These are phyloP conservation scores for Eustalomyia histrio DNA, from an alignment of 2,888 invertebrate species.

Conservation along the genomic window DNA sequence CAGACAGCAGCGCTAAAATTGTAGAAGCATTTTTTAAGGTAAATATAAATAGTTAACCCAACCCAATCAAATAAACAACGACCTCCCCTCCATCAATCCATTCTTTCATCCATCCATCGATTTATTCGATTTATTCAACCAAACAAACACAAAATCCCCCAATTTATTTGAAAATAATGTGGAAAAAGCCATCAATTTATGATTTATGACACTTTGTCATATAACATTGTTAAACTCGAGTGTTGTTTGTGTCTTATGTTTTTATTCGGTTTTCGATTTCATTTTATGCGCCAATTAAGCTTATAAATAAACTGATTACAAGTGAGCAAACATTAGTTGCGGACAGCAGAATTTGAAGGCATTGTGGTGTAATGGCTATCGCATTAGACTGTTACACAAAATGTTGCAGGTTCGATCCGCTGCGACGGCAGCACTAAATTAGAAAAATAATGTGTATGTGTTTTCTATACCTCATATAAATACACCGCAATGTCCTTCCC, in stretches of 20 bases:
- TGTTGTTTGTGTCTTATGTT: conserved; percentile 9
- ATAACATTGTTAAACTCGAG: conserved; percentile 29
- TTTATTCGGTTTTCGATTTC: conserved; percentile 34
- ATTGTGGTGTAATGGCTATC: no score
- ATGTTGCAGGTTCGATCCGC: no score
- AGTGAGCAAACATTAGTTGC: no score
- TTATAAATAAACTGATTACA: neutral
- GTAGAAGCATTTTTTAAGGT: conserved; percentile 26
- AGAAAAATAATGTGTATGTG: no score
- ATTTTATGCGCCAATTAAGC: conserved; percentile 49
- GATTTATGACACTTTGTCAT: conserved; percentile 51
- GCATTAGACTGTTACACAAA: no score
- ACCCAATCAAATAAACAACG: conserved; percentile 2
- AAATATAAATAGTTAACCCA: neutral
- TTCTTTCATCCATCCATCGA: no score
- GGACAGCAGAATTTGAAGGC: no score
- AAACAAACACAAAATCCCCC: conserved; percentile 9
- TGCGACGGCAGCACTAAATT: no score
- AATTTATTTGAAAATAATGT: conserved; percentile 19
- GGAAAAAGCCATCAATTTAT: conserved; percentile 35
- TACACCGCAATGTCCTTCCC: no score
- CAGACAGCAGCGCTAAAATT: neutral
- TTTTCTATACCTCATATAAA: no score
- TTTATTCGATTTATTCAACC: neutral
- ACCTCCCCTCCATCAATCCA: neutral